Evolutionary conservation across 2,888 invertebrate species (phyloP), one percentile per base, ranked within the genome.

Genomic region (Synergus laeviventris): DNA sequence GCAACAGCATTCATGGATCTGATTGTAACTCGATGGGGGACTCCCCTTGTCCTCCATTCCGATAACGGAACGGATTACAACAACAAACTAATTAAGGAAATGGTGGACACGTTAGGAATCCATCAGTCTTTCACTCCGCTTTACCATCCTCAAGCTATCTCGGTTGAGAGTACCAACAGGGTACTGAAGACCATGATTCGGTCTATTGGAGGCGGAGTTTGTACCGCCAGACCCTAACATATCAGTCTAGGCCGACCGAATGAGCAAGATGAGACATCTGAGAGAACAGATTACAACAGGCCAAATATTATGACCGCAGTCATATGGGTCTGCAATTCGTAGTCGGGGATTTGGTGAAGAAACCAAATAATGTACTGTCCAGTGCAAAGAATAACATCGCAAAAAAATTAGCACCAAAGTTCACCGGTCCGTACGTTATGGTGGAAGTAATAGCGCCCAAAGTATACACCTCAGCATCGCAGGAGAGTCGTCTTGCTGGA

Each of bases 101-200:
- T 74, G 54, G 60, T 3, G 76, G 78, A 21, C 79, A 77, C 2
- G 0, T 74, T 64, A 24, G 78, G 77, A 0, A 74, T 83, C 0
- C 38, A 16, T 0, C 74, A 79, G 9, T 31, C 66, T 1, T 79
- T 76, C 24, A 78, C 75, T 0, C 81, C 80, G 3, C 77, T 70
- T 0, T 82, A 85, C 49, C 82, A 84, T 76, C 81, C 86, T 0
- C 84, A 86, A 59, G 81, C 81, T 0, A 86, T 85, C 74, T 86
- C 84, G 0, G 80, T 81, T 0, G 86, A 87, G 4, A 1, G 31
- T 4, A 31, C 31, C 31, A 31, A 31, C 3, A 1, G 31, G 31
- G 31, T 31, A 4, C 1, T 86, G 0, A 83, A 85, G 36, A 83
- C 82, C 0, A 83, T 84, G 83, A 75, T 81, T 0, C 38, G 61